These are phyloP conservation scores for Myrmecobius fasciatus DNA, from an alignment of 2,113 vertebrate species.

Conservation along the genomic window DNA sequence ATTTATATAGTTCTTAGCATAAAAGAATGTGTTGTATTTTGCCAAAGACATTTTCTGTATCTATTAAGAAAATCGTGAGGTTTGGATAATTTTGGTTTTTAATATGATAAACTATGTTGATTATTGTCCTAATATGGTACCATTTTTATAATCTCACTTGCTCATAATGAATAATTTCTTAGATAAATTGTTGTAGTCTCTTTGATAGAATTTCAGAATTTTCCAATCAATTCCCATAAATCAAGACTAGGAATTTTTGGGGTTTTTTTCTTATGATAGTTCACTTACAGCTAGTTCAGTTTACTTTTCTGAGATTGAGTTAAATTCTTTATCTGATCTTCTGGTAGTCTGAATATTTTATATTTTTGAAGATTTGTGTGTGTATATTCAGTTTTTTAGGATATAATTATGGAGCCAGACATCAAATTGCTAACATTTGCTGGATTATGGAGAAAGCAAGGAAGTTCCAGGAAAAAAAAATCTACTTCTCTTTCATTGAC, in stretches of 20 bases:
- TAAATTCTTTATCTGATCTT: background rate
- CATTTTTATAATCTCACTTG: background rate
- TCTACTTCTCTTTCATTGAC: background rate
- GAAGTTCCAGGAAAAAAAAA: background rate
- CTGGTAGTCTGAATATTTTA: background rate
- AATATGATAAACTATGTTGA: background rate
- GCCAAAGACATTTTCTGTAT: background rate
- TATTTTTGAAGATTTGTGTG: background rate
- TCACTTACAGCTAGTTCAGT: background rate
- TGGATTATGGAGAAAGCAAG: background rate
- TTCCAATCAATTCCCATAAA: background rate
- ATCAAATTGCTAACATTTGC: background rate
- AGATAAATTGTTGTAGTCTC: background rate
- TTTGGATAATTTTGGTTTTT: background rate
- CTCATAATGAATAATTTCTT: background rate
- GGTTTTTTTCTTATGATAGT: no score
- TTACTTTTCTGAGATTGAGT: background rate
- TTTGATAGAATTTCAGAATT: background rate
- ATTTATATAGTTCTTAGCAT: background rate
- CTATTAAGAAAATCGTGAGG: background rate
- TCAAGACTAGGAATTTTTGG: background rate
- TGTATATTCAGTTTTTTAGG: background rate
- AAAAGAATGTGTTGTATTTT: background rate
- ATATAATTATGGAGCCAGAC: background rate
- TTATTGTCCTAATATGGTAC: background rate